Evolutionary conservation across 2,797 vertebrate species (phyloP), one percentile per base, ranked within the genome.

Genomic region (Phylloscopus collybita): DNA sequence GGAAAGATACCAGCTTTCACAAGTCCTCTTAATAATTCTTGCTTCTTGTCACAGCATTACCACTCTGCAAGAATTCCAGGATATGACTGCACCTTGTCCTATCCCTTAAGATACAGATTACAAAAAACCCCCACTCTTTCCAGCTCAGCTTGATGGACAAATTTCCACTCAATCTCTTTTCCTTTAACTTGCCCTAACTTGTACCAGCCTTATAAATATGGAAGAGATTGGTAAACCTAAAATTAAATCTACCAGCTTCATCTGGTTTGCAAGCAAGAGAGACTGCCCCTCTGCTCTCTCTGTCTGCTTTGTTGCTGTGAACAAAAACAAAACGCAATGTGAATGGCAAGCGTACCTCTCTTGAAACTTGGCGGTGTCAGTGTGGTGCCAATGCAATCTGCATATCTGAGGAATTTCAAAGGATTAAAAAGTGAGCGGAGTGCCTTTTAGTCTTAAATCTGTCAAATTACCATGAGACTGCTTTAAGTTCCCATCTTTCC

Each of bases 141-240:
- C 38, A 76, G 34, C 85, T 92, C 45, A 90, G 80, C 51, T 54
- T 80, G 62, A 88, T 57, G 50, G 81, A 76, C 25, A 86, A 80
- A 84, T 82, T 92, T 93, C 65, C 47, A 73, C 45, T 91, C 56
- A 84, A 9, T 70, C 42, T 84, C 30, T 76, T 92, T 85, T 81
- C 82, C n/a, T 90, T 79, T 62, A 75, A 40, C 89, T 88, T 91
- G 80, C 26, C 59, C 56, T 87, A 57, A 73, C 90, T 82, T 80
- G 50, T 59, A 65, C 18, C 26, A 90, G 13, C 30, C 67, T 94
- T 70, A 92, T 92, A 95, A 96, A 96, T 96, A 96, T 80, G 85
- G 59, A 95, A 93, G 56, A 78, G 15, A 50, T 32, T 38, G 7
- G 50, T n/a, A 67, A 73, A 2, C 30, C 51, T 95, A 90, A 94